Evolutionary conservation across 1,140 invertebrate species (phyloP), one percentile per base, ranked within the genome.

Genomic region (Drosophila asahinai): DNA sequence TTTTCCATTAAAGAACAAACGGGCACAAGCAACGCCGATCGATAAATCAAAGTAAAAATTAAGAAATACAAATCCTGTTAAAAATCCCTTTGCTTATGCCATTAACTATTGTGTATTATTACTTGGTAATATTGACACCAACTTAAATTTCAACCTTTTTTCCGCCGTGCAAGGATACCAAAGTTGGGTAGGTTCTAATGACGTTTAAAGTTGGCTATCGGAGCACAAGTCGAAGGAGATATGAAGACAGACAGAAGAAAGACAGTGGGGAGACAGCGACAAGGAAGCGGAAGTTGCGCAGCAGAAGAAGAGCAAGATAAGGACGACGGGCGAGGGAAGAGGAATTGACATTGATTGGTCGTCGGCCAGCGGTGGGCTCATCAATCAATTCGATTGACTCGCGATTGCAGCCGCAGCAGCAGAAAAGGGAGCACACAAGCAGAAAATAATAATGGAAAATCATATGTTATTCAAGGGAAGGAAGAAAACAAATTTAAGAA

Each of bases 351-450:
- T 55, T 71, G 67, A 71, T 71, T 45, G 67, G 67, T 71, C 67
- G 67, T 42, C 52, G 63, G 63, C 63, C 63, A 71, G 47, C 49
- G 67, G 38, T 67, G 63, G 67, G 63, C 55, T 71, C 67, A 68
- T 71, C 67, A 68, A 71, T 71, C 67, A 71, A 71, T 54, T 71
- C 67, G 67, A 71, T 71, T 71, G 67, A 71, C 67, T 68, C 9
- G 63, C 63, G 63, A 71, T 30, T 64, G 51, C 61, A 64, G 33
- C 19, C 30, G 63, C 27, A 30, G 66, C 27, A 30, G 66, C 25
- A 38, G 7, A 27, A 27, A 6, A 62, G 45, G 19, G 59, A 19
- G 58, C 60, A 65, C 62, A 54, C 33, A 55, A 55, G 40, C 40
- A 43, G 57, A 65, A 65, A 65, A 33, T 33, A 62, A 65, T 62